A percentile compares a stretch with the other conserved stretches of the same genome.
Evolutionary conservation across 2,888 invertebrate genomes (phyloP).

Genomic region (Philereme transversata): DNA sequence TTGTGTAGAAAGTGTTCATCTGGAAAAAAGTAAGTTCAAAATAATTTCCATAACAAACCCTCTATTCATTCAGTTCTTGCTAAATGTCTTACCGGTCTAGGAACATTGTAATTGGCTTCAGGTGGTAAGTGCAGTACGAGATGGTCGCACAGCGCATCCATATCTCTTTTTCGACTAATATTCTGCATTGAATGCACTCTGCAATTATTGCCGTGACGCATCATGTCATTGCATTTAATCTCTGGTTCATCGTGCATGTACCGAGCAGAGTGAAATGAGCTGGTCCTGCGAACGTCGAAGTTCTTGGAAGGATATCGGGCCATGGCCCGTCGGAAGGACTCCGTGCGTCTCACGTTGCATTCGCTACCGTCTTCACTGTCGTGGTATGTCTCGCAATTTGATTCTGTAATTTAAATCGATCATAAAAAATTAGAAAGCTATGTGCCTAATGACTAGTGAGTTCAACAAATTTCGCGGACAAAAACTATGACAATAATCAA

Average conservation of each 20-base stretch:
- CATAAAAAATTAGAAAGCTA: too few relatives aligned
- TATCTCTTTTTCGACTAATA: slow-evolving; percentile 67
- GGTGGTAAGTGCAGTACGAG: slow-evolving; percentile 71
- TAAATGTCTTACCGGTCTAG: slow-evolving; percentile 61
- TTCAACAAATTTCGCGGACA: neutral
- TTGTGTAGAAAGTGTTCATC: slow-evolving; percentile 79
- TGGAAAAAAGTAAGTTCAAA: slow-evolving; percentile 43
- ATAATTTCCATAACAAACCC: neutral
- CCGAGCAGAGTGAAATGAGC: slow-evolving; percentile 73
- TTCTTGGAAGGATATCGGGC: slow-evolving; percentile 61
- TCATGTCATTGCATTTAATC: slow-evolving; percentile 50
- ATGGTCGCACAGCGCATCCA: slow-evolving; percentile 72
- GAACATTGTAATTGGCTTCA: slow-evolving; percentile 66
- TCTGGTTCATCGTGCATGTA: slow-evolving; percentile 65
- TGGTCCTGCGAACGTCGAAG: slow-evolving; percentile 68
- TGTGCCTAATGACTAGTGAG: neutral
- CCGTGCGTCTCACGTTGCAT: slow-evolving; percentile 70
- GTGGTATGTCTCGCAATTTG: slow-evolving; percentile 74
- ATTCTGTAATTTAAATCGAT: slow-evolving; percentile 54
- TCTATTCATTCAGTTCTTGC: neutral
- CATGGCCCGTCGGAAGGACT: slow-evolving; percentile 70
- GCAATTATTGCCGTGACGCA: slow-evolving; percentile 60
- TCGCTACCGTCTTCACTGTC: slow-evolving; percentile 78
- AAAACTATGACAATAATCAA: slow-evolving; percentile 1
- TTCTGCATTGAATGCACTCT: slow-evolving; percentile 76